Conservation (phyloP, 2,113 vertebrate species). For the Perca fluviatilis region DNA sequence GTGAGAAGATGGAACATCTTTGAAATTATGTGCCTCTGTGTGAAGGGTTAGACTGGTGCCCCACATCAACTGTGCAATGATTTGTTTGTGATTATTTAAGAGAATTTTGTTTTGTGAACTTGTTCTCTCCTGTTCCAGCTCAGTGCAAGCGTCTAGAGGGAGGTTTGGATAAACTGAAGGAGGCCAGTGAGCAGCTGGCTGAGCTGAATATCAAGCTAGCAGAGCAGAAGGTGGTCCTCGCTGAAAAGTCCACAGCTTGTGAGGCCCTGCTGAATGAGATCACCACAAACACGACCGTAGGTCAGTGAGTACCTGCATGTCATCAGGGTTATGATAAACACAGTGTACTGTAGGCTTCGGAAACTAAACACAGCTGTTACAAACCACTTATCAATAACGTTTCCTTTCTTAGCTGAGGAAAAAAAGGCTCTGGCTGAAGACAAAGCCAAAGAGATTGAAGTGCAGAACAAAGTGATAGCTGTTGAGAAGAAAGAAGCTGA, state of each 20-base stretch:
- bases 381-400: not conserved
- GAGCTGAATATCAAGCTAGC: conserved; percentile 93
- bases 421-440: conserved; percentile 93
- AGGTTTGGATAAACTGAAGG: conserved; percentile 94
- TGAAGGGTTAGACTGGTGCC: not conserved
- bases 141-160: conserved; percentile 93
- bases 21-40: not conserved
- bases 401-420: conserved; percentile 88
- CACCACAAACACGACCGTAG: conserved; percentile 87
- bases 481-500: conserved; percentile 92
- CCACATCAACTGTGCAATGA: not conserved
- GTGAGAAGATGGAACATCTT: conserved; percentile 75
- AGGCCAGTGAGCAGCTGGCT: conserved; percentile 91
- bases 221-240: conserved; percentile 92
- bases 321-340: not conserved
- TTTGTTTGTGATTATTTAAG: conserved; percentile 1
- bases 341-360: not conserved
- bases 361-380: not conserved
- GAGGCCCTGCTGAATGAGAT: conserved; percentile 91
- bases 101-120: not conserved
- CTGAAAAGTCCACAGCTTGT: conserved; percentile 92
- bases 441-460: conserved; percentile 93
- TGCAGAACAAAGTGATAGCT: conserved; percentile 92
- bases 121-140: conserved; percentile 74
- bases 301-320: conserved; percentile 75